These are phyloP conservation scores for Anabacerthia variegaticeps DNA, from an alignment of 2,797 vertebrate species.

Conservation along the genomic window DNA sequence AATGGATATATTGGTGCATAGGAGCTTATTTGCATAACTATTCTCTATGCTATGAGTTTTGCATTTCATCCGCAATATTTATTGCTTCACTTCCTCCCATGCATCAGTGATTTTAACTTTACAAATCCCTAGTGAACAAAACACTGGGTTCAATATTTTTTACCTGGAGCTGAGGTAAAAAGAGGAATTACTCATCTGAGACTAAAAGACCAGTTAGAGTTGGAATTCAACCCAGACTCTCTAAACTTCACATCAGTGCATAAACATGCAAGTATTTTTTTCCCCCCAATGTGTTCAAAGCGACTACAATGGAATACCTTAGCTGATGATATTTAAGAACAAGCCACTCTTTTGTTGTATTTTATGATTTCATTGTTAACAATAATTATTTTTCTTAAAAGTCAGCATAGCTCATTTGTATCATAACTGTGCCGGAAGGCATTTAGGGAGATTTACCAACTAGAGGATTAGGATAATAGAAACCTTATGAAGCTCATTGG, in stretches of 20 bases:
- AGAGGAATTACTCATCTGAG: not conserved
- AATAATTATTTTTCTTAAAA: not conserved
- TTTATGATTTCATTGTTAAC: not conserved
- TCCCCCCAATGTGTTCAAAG: not conserved
- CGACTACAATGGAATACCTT: not conserved
- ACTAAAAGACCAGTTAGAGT: not conserved
- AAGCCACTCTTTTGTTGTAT: not conserved
- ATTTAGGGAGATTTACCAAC: not conserved
- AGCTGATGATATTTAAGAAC: not conserved
- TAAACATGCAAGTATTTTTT: rapidly evolving
- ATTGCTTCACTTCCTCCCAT: not conserved
- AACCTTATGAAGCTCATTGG: not conserved
- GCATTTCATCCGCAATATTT: not conserved
- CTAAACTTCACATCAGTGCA: not conserved
- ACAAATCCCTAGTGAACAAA: not conserved
- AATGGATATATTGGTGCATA: not conserved
- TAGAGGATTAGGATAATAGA: not conserved
- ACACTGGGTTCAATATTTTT: not conserved
- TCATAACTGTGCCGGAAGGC: not conserved
- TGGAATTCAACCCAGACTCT: not conserved
- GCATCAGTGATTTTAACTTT: not conserved
- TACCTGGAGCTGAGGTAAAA: not conserved
- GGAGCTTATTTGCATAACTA: not conserved
- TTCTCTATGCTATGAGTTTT: not conserved
- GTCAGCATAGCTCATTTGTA: not conserved